phyloP scores from a whole-genome alignment of 2,113 vertebrate species.

The Chaetops frenatus region DNA sequence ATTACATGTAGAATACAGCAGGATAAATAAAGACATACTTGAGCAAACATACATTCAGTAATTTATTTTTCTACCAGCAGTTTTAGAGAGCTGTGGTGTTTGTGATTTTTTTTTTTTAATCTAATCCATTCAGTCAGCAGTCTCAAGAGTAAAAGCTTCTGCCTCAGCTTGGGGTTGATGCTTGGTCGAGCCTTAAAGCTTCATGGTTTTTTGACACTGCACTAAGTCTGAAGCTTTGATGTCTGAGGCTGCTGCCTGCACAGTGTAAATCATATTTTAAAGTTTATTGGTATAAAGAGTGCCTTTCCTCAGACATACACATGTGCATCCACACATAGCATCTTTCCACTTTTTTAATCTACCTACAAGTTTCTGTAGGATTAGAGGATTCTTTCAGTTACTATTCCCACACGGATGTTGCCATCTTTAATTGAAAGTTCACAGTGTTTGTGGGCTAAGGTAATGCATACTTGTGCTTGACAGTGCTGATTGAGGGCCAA shows the following conservation, averaged over 20 bases:
- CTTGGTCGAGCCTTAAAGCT: constrained; percentile 61
- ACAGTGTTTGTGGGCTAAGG: neutral
- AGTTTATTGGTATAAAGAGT: constrained; percentile 28
- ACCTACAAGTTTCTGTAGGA: neutral
- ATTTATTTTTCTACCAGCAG: constrained; percentile 46
- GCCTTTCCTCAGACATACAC: neutral
- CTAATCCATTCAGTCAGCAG: constrained; percentile 51
- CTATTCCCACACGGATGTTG: neutral
- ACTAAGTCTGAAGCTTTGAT: constrained; percentile 64
- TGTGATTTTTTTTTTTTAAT: neutral
- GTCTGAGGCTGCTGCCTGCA: constrained; percentile 49
- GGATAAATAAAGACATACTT: constrained; percentile 42
- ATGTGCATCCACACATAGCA: neutral
- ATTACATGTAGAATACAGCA: neutral
- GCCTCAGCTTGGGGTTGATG: constrained; percentile 56
- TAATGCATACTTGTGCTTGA: neutral
- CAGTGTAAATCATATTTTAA: constrained; percentile 61
- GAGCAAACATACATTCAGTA: constrained; percentile 24
- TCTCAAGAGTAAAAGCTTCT: constrained; percentile 61
- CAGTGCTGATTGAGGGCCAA: neutral
- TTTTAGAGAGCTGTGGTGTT: neutral
- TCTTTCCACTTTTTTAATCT: neutral
- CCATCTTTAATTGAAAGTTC: neutral
- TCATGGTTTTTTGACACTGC: constrained; percentile 62
- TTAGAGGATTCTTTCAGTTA: neutral